Percentiles rank a stretch among this genome's conserved stretches.
Conservation (phyloP, 2,888 invertebrate genomes). For the Gortyna flavago region DNA sequence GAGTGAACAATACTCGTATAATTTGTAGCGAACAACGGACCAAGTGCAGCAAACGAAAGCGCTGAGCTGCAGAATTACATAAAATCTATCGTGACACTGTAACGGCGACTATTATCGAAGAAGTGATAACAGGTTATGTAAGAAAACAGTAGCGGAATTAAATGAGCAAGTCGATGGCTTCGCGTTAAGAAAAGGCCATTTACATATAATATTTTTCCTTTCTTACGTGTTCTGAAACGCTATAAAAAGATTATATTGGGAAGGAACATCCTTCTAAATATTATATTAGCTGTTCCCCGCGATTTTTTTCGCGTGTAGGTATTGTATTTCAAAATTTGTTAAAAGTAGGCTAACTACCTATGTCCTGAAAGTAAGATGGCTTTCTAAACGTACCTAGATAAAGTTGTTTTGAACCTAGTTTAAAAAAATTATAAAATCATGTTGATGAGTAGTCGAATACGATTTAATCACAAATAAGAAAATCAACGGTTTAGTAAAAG, state of each 20-base stretch:
- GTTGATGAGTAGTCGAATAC: no score
- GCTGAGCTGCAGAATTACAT: slow-evolving; percentile 74
- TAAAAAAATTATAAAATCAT: no score
- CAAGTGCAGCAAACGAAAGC: slow-evolving; percentile 74
- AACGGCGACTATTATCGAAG: slow-evolving; percentile 39
- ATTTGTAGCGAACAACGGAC: slow-evolving; percentile 62
- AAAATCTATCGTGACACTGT: slow-evolving; percentile 47
- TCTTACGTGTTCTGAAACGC: not conserved
- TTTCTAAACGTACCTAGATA: no score
- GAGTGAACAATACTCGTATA: slow-evolving; percentile 53
- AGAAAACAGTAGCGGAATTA: slow-evolving; percentile 9
- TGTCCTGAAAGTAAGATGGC: not conserved
- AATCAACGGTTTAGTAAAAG: no score
- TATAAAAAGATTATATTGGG: not conserved
- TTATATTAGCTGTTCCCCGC: not conserved
- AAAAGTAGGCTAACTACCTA: not conserved
- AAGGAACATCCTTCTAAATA: not conserved
- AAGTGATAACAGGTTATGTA: slow-evolving; percentile 50
- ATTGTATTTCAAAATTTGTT: not conserved
- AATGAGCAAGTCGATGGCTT: slow-evolving; percentile 31
- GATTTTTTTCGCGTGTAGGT: not conserved
- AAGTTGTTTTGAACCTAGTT: no score
- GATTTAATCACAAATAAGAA: no score
- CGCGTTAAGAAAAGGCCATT: slow-evolving; percentile 7
- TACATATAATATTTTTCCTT: not conserved